Percentiles rank a stretch among this genome's conserved stretches.
These are phyloP conservation scores for Pseudoips prasinana DNA, from an alignment of 2,888 invertebrate genomes.

Conservation along the genomic window DNA sequence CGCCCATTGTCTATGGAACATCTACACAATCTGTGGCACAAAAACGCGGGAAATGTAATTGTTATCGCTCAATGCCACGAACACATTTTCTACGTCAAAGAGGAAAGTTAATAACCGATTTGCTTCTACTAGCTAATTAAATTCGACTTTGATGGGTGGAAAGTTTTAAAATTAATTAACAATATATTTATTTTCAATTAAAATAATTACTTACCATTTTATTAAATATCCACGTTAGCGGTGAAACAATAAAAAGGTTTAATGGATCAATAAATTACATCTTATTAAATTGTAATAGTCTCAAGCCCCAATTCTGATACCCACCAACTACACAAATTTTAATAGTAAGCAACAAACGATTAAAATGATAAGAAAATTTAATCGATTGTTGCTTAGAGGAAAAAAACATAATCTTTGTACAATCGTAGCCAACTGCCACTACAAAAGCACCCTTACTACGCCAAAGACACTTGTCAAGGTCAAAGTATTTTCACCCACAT, in stretches of 20 bases:
- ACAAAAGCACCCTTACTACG: too few species aligned
- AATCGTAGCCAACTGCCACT: too few species aligned
- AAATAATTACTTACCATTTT: conserved; percentile 55
- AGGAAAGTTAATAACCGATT: conserved; percentile 63
- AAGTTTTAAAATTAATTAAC: conserved; percentile 37
- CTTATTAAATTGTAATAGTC: too few species aligned
- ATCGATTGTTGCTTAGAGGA: too few species aligned
- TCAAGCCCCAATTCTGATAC: too few species aligned
- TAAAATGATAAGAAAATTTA: too few species aligned
- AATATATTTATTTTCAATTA: conserved; percentile 12
- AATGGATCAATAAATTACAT: conserved; percentile 46
- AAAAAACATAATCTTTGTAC: too few species aligned
- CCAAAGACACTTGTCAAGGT: too few species aligned
- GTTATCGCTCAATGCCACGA: conserved; percentile 48
- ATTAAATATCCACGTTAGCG: conserved; percentile 54
- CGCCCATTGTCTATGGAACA: conserved; percentile 44
- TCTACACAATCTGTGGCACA: conserved; percentile 34
- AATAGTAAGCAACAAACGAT: too few species aligned
- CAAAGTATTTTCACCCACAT: too few species aligned
- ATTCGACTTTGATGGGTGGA: conserved; percentile 49
- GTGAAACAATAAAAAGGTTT: conserved; percentile 53
- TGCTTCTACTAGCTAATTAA: conserved; percentile 47
- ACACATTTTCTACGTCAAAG: conserved; percentile 51
- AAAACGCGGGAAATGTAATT: conserved; percentile 63
- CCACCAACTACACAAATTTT: too few species aligned